phyloP scores from a whole-genome alignment of 2,797 vertebrate genomes.

The Otolemur crassicaudatus region DNA sequence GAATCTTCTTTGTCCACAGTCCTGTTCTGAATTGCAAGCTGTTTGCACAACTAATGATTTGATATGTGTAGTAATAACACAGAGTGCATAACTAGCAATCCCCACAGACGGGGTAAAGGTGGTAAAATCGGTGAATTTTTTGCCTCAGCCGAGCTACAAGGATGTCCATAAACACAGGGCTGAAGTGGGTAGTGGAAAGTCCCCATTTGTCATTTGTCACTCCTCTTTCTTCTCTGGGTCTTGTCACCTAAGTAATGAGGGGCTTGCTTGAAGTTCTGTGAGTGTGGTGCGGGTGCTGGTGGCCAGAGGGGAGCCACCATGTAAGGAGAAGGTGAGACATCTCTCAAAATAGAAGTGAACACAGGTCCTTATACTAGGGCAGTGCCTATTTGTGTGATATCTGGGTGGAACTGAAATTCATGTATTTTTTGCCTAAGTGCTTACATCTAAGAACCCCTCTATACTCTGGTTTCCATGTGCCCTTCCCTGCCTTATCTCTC shows the following conservation, averaged over 20 bases:
- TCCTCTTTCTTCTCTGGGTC: neutral
- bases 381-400: neutral
- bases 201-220: neutral
- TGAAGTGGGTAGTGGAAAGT: neutral
- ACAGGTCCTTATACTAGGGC: neutral
- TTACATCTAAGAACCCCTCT: neutral
- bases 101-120: neutral
- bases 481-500: neutral
- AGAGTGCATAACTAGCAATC: neutral
- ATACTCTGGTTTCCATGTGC: neutral
- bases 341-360: neutral
- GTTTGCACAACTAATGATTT: conserved; percentile 70
- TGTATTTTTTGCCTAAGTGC: neutral
- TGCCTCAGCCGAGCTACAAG: neutral
- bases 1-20: conserved; percentile 18
- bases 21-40: conserved; percentile 42
- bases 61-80: conserved; percentile 27
- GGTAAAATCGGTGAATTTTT: conserved; percentile 39
- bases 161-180: conserved; percentile 5
- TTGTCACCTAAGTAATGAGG: neutral
- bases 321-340: neutral
- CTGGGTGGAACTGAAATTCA: neutral
- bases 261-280: neutral
- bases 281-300: neutral
- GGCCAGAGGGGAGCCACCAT: neutral